Conservation (phyloP, 2,113 vertebrate genomes). For the Ardeotis arabs region DNA sequence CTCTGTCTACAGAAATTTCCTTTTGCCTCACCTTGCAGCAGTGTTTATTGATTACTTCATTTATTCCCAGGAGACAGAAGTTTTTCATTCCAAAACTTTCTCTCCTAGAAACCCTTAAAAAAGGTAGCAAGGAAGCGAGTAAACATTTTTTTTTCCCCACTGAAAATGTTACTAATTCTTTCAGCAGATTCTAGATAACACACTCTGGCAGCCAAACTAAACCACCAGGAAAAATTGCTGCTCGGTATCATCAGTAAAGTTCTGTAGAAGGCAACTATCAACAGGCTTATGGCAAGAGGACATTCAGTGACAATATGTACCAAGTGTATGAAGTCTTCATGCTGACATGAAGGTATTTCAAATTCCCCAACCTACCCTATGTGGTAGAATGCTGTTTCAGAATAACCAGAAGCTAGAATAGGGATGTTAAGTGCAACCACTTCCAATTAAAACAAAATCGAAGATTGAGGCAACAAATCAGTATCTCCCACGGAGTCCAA, state of each 20-base stretch:
- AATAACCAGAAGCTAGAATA: background rate
- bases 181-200: background rate
- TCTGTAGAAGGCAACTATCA: background rate
- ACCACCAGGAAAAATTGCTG: background rate
- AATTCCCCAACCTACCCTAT: background rate
- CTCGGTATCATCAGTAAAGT: background rate
- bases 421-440: background rate
- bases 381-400: background rate
- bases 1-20: background rate
- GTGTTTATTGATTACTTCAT: background rate
- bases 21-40: background rate
- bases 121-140: background rate
- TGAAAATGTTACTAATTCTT: background rate
- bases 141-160: background rate
- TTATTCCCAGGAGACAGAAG: background rate
- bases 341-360: background rate
- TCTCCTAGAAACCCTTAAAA: background rate
- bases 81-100: background rate
- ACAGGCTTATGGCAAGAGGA: background rate
- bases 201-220: background rate
- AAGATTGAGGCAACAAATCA: background rate
- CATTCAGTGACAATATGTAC: background rate
- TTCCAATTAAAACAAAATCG: background rate
- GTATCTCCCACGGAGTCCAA: background rate
- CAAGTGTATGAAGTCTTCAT: background rate